phyloP scores from a whole-genome alignment of 2,113 vertebrate species.

The Bagarius yarrelli region DNA sequence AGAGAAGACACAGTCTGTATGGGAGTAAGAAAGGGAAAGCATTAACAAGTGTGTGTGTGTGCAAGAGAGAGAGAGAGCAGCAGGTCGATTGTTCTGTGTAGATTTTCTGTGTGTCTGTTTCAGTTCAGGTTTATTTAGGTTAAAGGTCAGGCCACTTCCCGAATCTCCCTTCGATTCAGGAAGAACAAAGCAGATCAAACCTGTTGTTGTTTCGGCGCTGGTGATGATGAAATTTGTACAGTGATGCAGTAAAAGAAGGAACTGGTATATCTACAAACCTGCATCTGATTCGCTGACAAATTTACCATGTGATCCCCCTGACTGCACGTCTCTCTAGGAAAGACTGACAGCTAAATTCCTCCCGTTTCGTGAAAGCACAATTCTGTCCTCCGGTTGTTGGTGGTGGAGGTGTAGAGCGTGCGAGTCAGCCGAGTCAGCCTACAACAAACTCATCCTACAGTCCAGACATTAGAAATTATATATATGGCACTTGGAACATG shows the following conservation, averaged over 20 bases:
- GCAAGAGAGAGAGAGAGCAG: neutral
- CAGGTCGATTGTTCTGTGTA: neutral
- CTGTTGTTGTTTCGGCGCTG: constrained; percentile 3
- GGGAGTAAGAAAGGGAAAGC: neutral
- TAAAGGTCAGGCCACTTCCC: constrained; percentile 36
- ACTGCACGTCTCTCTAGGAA: neutral
- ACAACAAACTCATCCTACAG: constrained; percentile 50
- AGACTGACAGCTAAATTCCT: constrained; percentile 14
- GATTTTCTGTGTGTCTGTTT: neutral
- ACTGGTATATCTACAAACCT: constrained; percentile 9
- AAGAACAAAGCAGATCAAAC: neutral
- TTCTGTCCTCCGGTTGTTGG: constrained; percentile 4
- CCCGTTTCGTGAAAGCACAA: neutral
- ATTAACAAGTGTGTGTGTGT: too few relatives aligned
- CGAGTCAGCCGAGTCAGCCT: constrained; percentile 2
- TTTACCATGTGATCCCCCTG: neutral
- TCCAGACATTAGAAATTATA: constrained; percentile 1
- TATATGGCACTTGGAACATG: constrained; percentile 33
- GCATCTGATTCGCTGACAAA: neutral
- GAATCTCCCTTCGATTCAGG: neutral
- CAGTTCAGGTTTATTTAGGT: constrained; percentile 22
- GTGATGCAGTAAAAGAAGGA: constrained; percentile 25
- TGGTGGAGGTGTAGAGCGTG: constrained; percentile 8
- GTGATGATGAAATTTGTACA: constrained; percentile 35
- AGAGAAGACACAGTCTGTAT: too few relatives aligned